These are phyloP conservation scores for Mesodorylaimus sp. DNA, from an alignment of 2,888 invertebrate species.

Conservation along the genomic window DNA sequence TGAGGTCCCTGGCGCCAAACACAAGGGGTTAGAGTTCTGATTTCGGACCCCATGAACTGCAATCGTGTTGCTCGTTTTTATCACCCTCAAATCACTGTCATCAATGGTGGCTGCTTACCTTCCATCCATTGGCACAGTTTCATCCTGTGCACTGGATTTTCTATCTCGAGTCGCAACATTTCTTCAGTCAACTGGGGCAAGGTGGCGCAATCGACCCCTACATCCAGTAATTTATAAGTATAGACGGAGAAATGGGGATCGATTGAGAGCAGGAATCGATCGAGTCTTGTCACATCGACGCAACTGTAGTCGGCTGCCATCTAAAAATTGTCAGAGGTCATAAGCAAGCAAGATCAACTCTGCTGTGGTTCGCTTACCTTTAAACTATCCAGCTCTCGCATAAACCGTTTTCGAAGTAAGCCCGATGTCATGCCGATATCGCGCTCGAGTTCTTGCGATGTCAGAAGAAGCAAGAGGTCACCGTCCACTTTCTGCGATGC, in stretches of 20 bases:
- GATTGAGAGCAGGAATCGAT: slow-evolving; percentile 47
- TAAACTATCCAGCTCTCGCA: slow-evolving; percentile 69
- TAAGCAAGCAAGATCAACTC: too few species aligned
- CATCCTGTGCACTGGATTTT: slow-evolving; percentile 73
- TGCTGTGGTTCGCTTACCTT: too few species aligned
- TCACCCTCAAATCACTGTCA: too few species aligned
- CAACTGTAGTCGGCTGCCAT: slow-evolving; percentile 88
- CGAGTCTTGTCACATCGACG: slow-evolving; percentile 66
- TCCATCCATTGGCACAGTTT: slow-evolving; percentile 67
- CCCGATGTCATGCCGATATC: slow-evolving; percentile 58
- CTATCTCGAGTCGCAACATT: slow-evolving; percentile 58
- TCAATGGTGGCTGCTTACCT: too few species aligned
- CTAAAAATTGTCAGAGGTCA: not conserved
- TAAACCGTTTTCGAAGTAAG: slow-evolving; percentile 44
- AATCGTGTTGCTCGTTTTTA: too few species aligned
- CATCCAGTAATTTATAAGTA: slow-evolving; percentile 79
- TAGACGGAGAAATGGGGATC: slow-evolving; percentile 78
- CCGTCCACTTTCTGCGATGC: slow-evolving; percentile 79
- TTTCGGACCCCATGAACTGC: too few species aligned
- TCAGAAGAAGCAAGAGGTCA: slow-evolving; percentile 68
- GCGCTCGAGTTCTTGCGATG: slow-evolving; percentile 67
- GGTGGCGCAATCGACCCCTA: slow-evolving; percentile 73
- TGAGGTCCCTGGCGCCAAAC: too few species aligned
- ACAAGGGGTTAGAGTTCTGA: too few species aligned
- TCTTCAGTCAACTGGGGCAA: slow-evolving; percentile 62